These are phyloP conservation scores for Phalloptychus januarius DNA, from an alignment of 2,797 vertebrate species.

Conservation along the genomic window DNA sequence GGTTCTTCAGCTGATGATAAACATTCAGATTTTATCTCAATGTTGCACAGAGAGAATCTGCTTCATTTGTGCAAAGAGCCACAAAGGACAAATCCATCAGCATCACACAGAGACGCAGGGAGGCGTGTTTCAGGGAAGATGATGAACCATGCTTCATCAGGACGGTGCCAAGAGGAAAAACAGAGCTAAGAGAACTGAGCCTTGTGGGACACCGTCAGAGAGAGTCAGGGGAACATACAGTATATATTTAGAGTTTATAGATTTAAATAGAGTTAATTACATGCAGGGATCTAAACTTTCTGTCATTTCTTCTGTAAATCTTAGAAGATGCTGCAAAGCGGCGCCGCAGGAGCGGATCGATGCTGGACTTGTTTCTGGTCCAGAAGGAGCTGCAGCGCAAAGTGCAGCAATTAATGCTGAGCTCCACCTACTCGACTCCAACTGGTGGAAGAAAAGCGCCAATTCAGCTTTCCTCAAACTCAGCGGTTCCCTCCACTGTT, in stretches of 20 bases:
- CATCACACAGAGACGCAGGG: neutral
- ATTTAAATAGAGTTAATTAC: too few species aligned
- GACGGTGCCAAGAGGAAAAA: neutral
- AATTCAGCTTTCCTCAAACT: neutral
- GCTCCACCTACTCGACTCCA: neutral
- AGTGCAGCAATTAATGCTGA: neutral
- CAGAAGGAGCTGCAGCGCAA: neutral
- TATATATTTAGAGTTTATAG: too few species aligned
- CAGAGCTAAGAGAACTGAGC: neutral
- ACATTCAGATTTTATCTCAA: neutral
- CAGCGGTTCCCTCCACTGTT: neutral
- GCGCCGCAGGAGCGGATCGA: neutral
- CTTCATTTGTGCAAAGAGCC: neutral
- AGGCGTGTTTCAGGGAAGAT: neutral
- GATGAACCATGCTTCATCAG: neutral
- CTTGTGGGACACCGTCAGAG: neutral
- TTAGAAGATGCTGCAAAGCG: neutral
- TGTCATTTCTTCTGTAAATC: neutral
- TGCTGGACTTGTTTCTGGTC: neutral
- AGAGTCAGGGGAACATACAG: neutral
- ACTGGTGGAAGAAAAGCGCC: neutral
- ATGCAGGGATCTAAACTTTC: neutral
- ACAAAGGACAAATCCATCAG: neutral
- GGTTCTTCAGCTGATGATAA: neutral
- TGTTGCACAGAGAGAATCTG: neutral